phyloP scores from a whole-genome alignment of 2,113 vertebrate species.

The Rhabdornis inornatus region DNA sequence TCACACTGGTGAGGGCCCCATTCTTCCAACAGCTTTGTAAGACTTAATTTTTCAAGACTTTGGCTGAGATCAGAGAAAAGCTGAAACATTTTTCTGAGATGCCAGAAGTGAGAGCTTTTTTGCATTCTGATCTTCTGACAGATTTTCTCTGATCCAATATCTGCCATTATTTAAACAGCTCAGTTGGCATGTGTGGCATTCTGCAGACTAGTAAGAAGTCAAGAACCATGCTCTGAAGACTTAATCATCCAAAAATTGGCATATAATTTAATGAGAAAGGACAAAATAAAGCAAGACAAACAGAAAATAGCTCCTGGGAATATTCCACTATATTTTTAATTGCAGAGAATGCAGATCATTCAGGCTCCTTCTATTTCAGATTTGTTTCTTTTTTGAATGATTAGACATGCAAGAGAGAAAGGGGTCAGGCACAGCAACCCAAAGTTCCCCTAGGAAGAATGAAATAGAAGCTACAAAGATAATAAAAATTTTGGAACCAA shows the following conservation, averaged over 20 bases:
- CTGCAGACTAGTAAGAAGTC: not conserved
- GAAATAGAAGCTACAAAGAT: not conserved
- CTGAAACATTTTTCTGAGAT: not conserved
- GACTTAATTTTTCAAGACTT: not conserved
- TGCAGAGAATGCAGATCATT: not conserved
- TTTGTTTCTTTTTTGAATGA: not conserved
- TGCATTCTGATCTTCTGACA: not conserved
- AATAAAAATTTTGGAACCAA: not conserved
- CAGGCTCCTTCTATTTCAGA: not conserved
- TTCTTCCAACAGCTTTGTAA: not conserved
- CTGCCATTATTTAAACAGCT: not conserved
- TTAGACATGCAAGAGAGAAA: not conserved
- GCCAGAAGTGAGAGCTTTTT: not conserved
- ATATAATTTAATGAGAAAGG: slow-evolving; percentile 21
- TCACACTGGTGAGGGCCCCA: not conserved
- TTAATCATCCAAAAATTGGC: slow-evolving; percentile 1
- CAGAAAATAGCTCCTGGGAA: slow-evolving; percentile 26
- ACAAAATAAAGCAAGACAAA: slow-evolving; percentile 42
- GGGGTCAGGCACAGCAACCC: not conserved
- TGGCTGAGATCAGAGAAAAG: not conserved
- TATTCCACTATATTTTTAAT: slow-evolving; percentile 16
- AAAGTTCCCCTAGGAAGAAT: not conserved
- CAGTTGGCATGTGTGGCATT: not conserved
- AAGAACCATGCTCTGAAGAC: not conserved
- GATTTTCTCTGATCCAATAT: not conserved